Base-by-base conservation (phyloP, 2,888 invertebrate genomes). In the Drosophila atripex region DNA sequence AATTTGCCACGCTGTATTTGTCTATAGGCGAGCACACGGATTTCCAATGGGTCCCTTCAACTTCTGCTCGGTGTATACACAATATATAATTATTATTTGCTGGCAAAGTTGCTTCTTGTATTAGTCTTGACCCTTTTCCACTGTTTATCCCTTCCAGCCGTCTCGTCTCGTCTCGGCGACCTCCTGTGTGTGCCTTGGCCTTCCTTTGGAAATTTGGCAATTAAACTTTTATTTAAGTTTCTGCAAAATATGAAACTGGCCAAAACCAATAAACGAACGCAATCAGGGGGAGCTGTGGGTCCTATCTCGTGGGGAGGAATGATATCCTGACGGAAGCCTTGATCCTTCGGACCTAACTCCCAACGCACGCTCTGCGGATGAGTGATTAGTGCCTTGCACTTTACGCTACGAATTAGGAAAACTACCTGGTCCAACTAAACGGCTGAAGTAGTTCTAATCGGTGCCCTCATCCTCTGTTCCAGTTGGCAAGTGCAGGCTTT, bases 1-100 rank as follows among this genome's bases (percentile, higher is more conserved):
- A 72, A 73, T 73, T 73, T 72, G 68, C 68, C 56, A 38, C 72
- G 60, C 68, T 53, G 58, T 57, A 53, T 47, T 39, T 53, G 41
- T 58, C 39, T 28, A 28, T 9, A 25, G 25, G 25, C 25, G 25
- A 5, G 25, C 25, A 25, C 25, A 28, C 28, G 9, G 28, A 28
- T 35, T 35, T n/a, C 35, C 32, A 32, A 32, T 32, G 32, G 11
- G 12, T 32, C n/a, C n/a, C n/a, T n/a, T 12, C 32, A 12, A 16
- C 28, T 28, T 9, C 28, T 28, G 11, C 18, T 43, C 43, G 21
- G 6, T 6, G 21, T 18, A 18, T 38, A 38, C 12, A n/a, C n/a
- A 16, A 41, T 41, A 16, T 18, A 41, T 41, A 16, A 41, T 41
- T 41, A 41, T 41, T 41, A 41, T 41, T 41, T 41, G 39, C 39